Evolutionary conservation across 2,113 vertebrate genomes (phyloP).

Genomic region (Epinephelus fuscoguttatus): DNA sequence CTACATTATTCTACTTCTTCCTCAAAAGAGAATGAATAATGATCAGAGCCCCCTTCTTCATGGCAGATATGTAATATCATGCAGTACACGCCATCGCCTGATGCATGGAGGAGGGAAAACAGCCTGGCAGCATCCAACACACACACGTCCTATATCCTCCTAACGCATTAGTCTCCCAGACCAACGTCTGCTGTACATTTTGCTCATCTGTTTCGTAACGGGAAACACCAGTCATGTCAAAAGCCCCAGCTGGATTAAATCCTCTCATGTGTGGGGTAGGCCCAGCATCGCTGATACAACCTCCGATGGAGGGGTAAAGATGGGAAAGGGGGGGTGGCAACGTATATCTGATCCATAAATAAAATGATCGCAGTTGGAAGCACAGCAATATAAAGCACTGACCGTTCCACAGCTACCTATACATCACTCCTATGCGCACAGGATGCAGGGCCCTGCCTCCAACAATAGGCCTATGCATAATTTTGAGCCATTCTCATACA

Average conservation of each 20-base stretch:
- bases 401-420: conserved; percentile 44
- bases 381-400: conserved; percentile 29
- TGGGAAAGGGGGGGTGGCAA: conserved; percentile 4
- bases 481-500: conserved; percentile 57
- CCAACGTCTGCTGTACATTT: conserved; percentile 59
- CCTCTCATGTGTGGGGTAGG: conserved; percentile 58
- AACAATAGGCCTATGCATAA: conserved; percentile 74
- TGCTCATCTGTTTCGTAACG: conserved; percentile 70
- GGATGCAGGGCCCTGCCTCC: conserved; percentile 71
- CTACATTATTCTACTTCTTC: conserved; percentile 21
- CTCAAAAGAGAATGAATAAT: conserved; percentile 37
- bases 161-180: conserved; percentile 35
- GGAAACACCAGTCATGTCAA: conserved; percentile 58
- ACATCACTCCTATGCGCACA: conserved; percentile 62
- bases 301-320: conserved; percentile 35
- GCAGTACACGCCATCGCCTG: conserved; percentile 64
- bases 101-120: conserved; percentile 58
- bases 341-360: conserved; percentile 61
- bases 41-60: conserved; percentile 7
- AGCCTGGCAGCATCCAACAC: conserved; percentile 53
- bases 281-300: conserved; percentile 54
- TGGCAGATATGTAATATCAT: conserved; percentile 61
- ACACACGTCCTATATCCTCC: conserved; percentile 44
- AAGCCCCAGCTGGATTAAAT: conserved; percentile 61
- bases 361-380: conserved; percentile 42